Percentiles rank a stretch among this genome's conserved stretches.
phyloP scores from a whole-genome alignment of 2,888 invertebrate species.

The Lithophane semibrunnea region DNA sequence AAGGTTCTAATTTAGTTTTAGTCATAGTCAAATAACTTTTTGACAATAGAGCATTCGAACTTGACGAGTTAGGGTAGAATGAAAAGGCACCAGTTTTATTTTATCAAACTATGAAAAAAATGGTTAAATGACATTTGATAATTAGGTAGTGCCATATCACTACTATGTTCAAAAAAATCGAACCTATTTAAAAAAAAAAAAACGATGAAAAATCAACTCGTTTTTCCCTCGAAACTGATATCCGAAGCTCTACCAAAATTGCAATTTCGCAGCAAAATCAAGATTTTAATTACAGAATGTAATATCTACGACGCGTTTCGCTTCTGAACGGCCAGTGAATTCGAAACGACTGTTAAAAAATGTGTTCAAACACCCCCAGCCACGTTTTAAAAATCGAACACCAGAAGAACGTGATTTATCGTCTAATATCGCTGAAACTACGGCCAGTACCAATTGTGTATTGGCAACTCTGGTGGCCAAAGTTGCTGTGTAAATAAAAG shows the following conservation, averaged over 20 bases:
- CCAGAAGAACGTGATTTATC: constrained; percentile 52
- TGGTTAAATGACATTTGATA: neutral
- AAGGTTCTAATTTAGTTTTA: neutral
- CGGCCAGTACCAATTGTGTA: constrained; percentile 33
- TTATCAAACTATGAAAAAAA: neutral
- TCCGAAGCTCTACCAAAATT: constrained; percentile 8
- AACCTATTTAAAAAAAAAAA: neutral
- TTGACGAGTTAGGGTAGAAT: neutral
- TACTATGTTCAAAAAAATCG: neutral
- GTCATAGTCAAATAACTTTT: neutral
- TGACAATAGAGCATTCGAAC: neutral
- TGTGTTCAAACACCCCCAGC: constrained; percentile 1
- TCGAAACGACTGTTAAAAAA: constrained; percentile 36
- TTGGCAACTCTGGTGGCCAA: constrained; percentile 37
- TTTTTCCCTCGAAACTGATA: neutral
- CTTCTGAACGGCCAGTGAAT: constrained; percentile 36
- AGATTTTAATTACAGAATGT: constrained; percentile 45
- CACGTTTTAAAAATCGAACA: constrained; percentile 58
- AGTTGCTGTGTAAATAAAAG: constrained; percentile 37
- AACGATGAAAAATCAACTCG: neutral
- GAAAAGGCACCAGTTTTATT: neutral
- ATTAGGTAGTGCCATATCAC: neutral
- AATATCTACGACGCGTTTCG: constrained; percentile 23
- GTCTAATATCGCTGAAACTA: constrained; percentile 59
- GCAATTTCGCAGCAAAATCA: constrained; percentile 10